Conservation (phyloP, 2,113 vertebrate species). For the Xiphophorus hellerii region DNA sequence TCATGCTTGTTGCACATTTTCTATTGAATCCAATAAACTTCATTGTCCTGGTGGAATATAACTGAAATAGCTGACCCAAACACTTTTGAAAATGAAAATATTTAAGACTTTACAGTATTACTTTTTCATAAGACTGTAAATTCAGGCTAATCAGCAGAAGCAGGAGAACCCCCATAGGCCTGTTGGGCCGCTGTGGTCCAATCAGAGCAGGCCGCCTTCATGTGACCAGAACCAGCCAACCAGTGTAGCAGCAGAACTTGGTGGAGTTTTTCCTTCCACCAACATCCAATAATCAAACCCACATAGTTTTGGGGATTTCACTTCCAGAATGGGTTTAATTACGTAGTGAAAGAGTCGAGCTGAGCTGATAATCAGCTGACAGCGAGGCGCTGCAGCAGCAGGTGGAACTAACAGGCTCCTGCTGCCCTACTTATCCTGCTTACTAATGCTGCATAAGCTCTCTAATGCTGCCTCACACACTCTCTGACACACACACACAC, state of each 20-base stretch:
- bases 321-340: neutral
- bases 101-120: too few relatives aligned
- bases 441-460: conserved; percentile 48
- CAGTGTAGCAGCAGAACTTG: neutral
- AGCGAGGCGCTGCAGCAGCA: conserved; percentile 18
- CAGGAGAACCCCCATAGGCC: too few relatives aligned
- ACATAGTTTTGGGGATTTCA: neutral
- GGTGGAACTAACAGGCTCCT: conserved; percentile 28
- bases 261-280: neutral
- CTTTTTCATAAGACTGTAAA: too few relatives aligned
- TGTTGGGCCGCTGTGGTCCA: too few relatives aligned
- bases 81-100: too few relatives aligned
- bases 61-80: too few relatives aligned
- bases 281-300: neutral
- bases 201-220: too few relatives aligned
- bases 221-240: too few relatives aligned
- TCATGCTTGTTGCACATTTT: too few relatives aligned
- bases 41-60: too few relatives aligned
- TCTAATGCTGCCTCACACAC: conserved; percentile 30
- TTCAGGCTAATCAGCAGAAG: too few relatives aligned
- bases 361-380: conserved; percentile 1
- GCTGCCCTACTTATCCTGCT: conserved; percentile 52
- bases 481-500: neutral
- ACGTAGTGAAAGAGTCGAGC: neutral
- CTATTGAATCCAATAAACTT: too few relatives aligned